These are phyloP conservation scores for Drosophila greeni DNA, from an alignment of 2,888 invertebrate species.

Conservation along the genomic window DNA sequence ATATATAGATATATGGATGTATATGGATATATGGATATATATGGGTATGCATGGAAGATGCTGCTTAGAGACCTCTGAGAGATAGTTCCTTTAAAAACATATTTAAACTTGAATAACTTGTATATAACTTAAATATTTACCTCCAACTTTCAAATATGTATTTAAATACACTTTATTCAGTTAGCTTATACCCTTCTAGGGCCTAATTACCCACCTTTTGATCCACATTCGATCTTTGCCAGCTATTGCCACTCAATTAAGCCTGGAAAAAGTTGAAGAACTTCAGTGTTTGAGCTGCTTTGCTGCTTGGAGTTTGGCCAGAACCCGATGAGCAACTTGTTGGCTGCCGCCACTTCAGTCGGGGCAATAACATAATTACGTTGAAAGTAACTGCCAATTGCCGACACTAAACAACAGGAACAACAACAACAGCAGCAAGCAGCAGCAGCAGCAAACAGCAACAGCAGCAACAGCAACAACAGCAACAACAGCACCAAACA, in stretches of 20 bases:
- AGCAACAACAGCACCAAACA: slow-evolving; percentile 33
- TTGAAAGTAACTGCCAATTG: slow-evolving; percentile 60
- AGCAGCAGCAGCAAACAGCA: slow-evolving; percentile 36
- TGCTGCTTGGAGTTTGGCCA: slow-evolving; percentile 12
- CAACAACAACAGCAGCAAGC: slow-evolving; percentile 50
- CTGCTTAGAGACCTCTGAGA: not conserved
- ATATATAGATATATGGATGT: not conserved
- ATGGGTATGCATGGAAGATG: not conserved
- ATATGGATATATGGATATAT: not conserved
- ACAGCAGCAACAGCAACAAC: too few species aligned
- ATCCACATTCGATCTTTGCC: slow-evolving; percentile 1
- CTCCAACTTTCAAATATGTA: not conserved
- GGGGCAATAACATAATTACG: slow-evolving; percentile 45
- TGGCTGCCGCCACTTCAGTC: slow-evolving; percentile 39
- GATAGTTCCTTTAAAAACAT: not conserved
- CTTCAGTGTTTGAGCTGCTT: not conserved
- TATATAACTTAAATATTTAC: not conserved
- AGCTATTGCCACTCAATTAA: slow-evolving; percentile 25
- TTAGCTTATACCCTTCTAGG: not conserved
- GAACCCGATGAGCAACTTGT: slow-evolving; percentile 38
- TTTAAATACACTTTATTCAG: not conserved
- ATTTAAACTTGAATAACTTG: too few species aligned
- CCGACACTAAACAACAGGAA: slow-evolving; percentile 57
- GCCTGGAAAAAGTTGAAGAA: slow-evolving; percentile 1
- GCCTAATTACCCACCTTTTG: not conserved